phyloP scores from a whole-genome alignment of 2,797 vertebrate genomes.

The Amazona ochrocephala region DNA sequence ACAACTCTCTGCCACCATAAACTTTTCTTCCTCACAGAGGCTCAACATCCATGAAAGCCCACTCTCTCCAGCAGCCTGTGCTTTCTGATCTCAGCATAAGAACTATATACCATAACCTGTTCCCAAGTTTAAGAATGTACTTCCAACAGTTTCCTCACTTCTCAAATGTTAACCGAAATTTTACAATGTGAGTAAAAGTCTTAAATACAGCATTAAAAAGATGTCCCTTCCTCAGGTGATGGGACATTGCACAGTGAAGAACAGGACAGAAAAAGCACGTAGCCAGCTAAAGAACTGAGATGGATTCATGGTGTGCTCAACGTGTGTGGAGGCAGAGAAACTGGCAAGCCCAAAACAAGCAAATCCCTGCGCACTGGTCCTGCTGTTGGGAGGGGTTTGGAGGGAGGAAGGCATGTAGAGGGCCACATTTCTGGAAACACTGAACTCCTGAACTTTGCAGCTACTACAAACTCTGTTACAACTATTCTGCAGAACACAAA shows the following conservation, averaged over 20 bases:
- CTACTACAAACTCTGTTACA: not conserved
- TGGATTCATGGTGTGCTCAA: not conserved
- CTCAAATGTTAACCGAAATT: not conserved
- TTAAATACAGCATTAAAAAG: not conserved
- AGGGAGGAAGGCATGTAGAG: not conserved
- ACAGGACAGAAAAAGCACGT: accelerated
- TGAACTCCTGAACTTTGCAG: not conserved
- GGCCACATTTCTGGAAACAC: not conserved
- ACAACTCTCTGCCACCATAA: not conserved
- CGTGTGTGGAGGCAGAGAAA: not conserved
- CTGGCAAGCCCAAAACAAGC: accelerated
- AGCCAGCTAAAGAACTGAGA: not conserved
- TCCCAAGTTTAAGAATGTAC: not conserved
- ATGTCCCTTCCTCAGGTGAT: not conserved
- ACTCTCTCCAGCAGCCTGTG: not conserved
- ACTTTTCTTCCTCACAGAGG: not conserved
- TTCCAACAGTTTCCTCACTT: not conserved
- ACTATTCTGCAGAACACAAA: not conserved
- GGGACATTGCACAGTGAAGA: not conserved
- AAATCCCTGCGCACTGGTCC: accelerated
- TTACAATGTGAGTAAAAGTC: not conserved
- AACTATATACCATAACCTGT: not conserved
- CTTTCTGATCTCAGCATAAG: not conserved
- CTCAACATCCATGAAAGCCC: not conserved
- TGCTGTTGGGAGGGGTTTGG: not conserved